Evolutionary conservation across 2,888 invertebrate genomes (phyloP).

Genomic region (Coelinius sp.): DNA sequence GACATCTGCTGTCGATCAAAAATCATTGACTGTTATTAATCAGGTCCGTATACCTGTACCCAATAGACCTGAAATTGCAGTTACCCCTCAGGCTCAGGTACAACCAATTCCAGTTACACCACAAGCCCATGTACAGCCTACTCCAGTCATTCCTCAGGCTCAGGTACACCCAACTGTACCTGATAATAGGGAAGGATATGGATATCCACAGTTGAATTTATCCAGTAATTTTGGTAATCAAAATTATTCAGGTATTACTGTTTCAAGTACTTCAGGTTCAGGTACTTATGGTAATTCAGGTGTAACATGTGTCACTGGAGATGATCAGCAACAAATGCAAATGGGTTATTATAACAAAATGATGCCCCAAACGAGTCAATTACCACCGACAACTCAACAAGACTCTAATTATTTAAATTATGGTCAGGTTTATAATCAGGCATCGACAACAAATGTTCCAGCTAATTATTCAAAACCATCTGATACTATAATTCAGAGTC

Average conservation of each 20-base stretch:
- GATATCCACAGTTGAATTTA: constrained; percentile 32
- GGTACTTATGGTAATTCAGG: neutral
- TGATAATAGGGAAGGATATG: constrained; percentile 37
- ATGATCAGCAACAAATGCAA: neutral
- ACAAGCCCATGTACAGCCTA: constrained; percentile 37
- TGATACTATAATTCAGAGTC: constrained; percentile 64
- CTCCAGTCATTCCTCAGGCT: constrained; percentile 18
- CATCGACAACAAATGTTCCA: constrained; percentile 1
- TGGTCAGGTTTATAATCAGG: constrained; percentile 46
- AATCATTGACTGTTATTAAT: neutral
- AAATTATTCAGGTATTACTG: constrained; percentile 19
- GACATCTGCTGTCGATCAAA: constrained; percentile 27
- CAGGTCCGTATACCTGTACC: constrained; percentile 20
- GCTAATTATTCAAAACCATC: constrained; percentile 46
- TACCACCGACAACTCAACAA: neutral
- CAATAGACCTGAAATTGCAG: constrained; percentile 15
- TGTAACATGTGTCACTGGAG: neutral
- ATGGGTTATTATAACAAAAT: neutral
- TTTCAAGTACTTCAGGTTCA: neutral
- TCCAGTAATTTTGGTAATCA: constrained; percentile 30
- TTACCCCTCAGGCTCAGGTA: constrained; percentile 39
- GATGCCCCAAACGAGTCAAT: neutral
- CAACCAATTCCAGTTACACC: constrained; percentile 35
- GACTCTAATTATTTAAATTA: constrained; percentile 38
- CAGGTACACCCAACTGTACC: constrained; percentile 38